Conservation (phyloP, 2,113 vertebrate genomes). For the Perca flavescens region DNA sequence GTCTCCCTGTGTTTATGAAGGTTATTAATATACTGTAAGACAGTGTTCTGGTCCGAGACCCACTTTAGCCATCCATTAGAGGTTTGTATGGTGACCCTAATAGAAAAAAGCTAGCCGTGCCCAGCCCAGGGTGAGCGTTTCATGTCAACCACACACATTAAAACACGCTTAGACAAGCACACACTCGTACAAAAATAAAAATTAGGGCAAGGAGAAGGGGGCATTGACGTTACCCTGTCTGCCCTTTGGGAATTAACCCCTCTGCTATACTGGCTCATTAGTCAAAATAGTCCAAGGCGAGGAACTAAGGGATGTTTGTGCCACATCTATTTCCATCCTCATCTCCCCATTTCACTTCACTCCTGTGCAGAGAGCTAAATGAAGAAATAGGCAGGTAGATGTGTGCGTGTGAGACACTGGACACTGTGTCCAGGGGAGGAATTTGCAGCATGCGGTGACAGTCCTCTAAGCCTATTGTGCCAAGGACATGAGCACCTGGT, state of each 20-base stretch:
- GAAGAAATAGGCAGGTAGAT: slow-evolving; percentile 51
- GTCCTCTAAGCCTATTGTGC: slow-evolving; percentile 67
- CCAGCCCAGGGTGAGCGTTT: slow-evolving; percentile 21
- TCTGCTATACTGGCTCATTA: slow-evolving; percentile 76
- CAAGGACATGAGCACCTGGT: slow-evolving; percentile 68
- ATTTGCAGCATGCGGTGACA: slow-evolving; percentile 9
- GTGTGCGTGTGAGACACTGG: slow-evolving; percentile 23
- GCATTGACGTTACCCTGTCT: slow-evolving; percentile 37
- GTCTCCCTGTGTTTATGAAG: slow-evolving; percentile 2
- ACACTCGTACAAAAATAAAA: slow-evolving; percentile 52
- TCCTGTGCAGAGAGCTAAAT: slow-evolving; percentile 50
- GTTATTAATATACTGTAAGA: slow-evolving; percentile 20
- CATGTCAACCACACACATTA: slow-evolving; percentile 36
- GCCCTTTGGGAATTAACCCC: slow-evolving; percentile 65
- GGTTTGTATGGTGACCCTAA: slow-evolving; percentile 53
- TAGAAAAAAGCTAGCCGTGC: slow-evolving; percentile 15
- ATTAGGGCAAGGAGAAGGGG: slow-evolving; percentile 75
- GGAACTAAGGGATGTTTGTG: slow-evolving; percentile 58
- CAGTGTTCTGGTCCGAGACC: slow-evolving; percentile 37
- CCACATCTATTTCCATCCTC: slow-evolving; percentile 77
- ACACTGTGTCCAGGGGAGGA: slow-evolving; percentile 46
- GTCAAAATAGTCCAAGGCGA: slow-evolving; percentile 69
- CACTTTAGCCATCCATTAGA: slow-evolving; percentile 25
- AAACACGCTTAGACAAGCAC: slow-evolving; percentile 32
- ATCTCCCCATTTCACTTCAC: slow-evolving; percentile 35